These are phyloP conservation scores for Heteromurus nitidus DNA, from an alignment of 2,888 invertebrate species.

Conservation along the genomic window DNA sequence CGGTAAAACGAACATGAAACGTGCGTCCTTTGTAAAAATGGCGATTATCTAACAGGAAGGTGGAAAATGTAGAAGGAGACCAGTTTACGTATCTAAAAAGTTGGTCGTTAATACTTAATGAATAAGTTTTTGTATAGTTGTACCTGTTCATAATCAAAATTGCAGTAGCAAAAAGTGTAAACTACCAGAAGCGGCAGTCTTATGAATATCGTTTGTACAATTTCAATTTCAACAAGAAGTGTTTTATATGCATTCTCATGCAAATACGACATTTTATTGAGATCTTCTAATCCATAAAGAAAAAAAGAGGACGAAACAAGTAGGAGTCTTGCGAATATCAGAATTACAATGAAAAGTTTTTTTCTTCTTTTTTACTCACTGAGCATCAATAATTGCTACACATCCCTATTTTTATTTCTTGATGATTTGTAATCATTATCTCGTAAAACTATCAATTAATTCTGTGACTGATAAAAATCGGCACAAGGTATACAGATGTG, in stretches of 20 bases:
- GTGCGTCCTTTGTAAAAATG: background rate
- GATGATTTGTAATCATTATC: slow-evolving; percentile 8
- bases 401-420: background rate
- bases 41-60: slow-evolving; percentile 12
- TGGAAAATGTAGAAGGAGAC: background rate
- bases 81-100: background rate
- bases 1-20: no score
- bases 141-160: background rate
- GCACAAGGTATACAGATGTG: background rate
- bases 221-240: no score
- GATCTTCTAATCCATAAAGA: no score
- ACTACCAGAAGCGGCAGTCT: background rate
- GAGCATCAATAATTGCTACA: background rate
- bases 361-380: background rate
- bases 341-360: no score
- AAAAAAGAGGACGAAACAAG: no score
- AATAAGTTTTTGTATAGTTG: background rate
- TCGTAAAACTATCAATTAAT: background rate
- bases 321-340: no score
- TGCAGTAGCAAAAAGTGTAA: background rate
- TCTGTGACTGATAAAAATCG: background rate
- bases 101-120: background rate
- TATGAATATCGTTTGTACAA: no score
- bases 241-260: no score
- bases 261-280: no score